Evolutionary conservation across 2,888 invertebrate genomes (phyloP), one percentile per base, ranked within the genome.

Genomic region (Rugalucina vietnamica): DNA sequence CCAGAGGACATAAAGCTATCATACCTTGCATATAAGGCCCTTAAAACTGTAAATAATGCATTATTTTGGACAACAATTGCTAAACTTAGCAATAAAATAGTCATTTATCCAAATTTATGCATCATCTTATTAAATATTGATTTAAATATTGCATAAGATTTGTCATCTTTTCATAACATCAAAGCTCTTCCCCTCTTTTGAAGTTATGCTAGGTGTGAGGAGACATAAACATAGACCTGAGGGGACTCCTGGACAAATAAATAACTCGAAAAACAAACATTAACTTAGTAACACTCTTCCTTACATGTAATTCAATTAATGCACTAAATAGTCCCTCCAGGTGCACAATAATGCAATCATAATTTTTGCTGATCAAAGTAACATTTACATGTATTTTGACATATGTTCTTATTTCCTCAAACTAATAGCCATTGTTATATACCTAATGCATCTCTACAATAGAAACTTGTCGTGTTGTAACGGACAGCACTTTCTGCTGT

Each of bases 141-240:
- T 29, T 65, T 34, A 10, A 65, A 10, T 29, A 18, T 65, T 65
- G 34, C 65, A 65, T 65, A 65, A 65, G 32, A n/a, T 34, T n/a
- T 65, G 65, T 65, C 65, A 65, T 65, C 65, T 65, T 65, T 60
- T 65, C 24, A 34, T 34, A 65, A 65, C 65, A 34, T 65, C 65
- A 65, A 65, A 65, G 65, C 10, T 32, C 32, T 32, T 54, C 3
- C 21, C 34, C 34, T 32, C 65, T 65, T n/a, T 65, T 65, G 65
- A 65, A 18, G 34, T 34, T 18, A 21, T 24, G 21, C 1, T 65
- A 65, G 65, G 65, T 65, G 65, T 65, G 34, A 65, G 34, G 27
- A 65, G 1, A 65, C 65, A 65, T 60, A 29, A 60, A 60, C 27
- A 5, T 60, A 10, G n/a, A 27, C 65, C 65, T 18, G 24, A 65